phyloP scores from a whole-genome alignment of 2,797 vertebrate species.

The Rhinophrynus dorsalis region DNA sequence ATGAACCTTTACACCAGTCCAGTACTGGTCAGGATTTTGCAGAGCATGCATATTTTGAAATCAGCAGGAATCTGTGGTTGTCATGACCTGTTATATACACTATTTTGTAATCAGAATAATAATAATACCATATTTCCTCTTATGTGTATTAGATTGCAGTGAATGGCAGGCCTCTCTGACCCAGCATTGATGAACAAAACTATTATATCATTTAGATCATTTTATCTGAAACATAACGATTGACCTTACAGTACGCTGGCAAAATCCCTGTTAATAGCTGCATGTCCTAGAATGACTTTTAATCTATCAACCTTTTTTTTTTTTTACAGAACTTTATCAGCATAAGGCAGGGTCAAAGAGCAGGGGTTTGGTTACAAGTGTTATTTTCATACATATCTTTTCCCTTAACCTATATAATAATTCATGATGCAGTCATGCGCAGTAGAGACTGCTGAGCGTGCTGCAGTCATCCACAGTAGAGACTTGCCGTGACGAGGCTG shows the following conservation, averaged over 20 bases:
- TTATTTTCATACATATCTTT: too few species aligned
- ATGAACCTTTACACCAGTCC: not conserved
- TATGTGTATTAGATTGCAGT: not conserved
- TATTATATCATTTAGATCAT: constrained; percentile 5
- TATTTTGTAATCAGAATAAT: not conserved
- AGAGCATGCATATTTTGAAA: not conserved
- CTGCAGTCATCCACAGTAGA: too few species aligned
- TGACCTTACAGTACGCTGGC: constrained; percentile 22
- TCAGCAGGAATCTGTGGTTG: not conserved
- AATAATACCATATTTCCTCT: not conserved
- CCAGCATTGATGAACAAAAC: not conserved
- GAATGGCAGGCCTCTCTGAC: not conserved
- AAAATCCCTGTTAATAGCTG: constrained; percentile 39
- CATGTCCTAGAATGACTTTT: constrained; percentile 36
- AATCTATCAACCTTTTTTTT: constrained; percentile 10
- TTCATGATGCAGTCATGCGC: too few species aligned
- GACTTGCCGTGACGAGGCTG: too few species aligned
- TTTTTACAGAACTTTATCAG: too few species aligned
- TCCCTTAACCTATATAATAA: too few species aligned
- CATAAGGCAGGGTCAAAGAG: too few species aligned
- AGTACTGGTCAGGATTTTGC: constrained; percentile 12
- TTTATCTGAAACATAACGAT: constrained; percentile 15
- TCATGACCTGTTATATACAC: not conserved
- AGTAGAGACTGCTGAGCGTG: too few species aligned
- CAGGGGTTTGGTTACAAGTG: too few species aligned